Percentiles rank a stretch among this genome's conserved stretches.
Conservation (phyloP, 2,888 invertebrate genomes). For the Latrodectus elegans region DNA sequence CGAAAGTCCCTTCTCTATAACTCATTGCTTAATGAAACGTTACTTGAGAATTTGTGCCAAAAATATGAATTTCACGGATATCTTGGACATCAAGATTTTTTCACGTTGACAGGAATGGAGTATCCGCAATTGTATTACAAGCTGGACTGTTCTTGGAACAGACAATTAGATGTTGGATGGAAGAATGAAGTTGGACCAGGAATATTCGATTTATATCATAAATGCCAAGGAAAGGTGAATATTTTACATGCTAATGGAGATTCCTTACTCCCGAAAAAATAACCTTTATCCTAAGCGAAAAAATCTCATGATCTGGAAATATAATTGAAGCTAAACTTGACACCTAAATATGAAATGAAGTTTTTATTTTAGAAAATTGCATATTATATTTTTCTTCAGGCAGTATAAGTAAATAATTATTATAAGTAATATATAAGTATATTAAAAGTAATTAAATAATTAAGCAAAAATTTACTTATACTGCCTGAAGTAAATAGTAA, state of each 20-base stretch:
- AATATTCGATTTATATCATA: conserved; percentile 83
- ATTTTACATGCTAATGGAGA: conserved; percentile 86
- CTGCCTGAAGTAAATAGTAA: too few species aligned
- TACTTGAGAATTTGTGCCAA: conserved; percentile 73
- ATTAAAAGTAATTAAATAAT: too few species aligned
- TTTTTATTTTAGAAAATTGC: too few species aligned
- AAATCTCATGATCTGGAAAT: too few species aligned
- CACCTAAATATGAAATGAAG: too few species aligned
- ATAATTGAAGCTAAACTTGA: too few species aligned
- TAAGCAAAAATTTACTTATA: too few species aligned
- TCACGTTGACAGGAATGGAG: conserved; percentile 83
- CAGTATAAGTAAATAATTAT: too few species aligned
- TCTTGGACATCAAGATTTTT: conserved; percentile 88
- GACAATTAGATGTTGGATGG: conserved; percentile 89
- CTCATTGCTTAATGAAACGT: conserved; percentile 75
- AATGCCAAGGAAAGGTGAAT: conserved; percentile 81
- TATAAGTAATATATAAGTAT: too few species aligned
- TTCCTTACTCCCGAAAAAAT: conserved; percentile 79
- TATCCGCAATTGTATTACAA: conserved; percentile 83
- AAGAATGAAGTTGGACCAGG: conserved; percentile 83
- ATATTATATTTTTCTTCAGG: too few species aligned
- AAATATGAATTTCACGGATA: conserved; percentile 79
- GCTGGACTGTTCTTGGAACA: conserved; percentile 86
- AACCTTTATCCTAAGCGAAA: not conserved
- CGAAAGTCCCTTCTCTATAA: conserved; percentile 80